A percentile compares a stretch with the other conserved stretches of the same genome.
Evolutionary conservation across 2,113 vertebrate species (phyloP).

Genomic region (Laterallus jamaicensis): DNA sequence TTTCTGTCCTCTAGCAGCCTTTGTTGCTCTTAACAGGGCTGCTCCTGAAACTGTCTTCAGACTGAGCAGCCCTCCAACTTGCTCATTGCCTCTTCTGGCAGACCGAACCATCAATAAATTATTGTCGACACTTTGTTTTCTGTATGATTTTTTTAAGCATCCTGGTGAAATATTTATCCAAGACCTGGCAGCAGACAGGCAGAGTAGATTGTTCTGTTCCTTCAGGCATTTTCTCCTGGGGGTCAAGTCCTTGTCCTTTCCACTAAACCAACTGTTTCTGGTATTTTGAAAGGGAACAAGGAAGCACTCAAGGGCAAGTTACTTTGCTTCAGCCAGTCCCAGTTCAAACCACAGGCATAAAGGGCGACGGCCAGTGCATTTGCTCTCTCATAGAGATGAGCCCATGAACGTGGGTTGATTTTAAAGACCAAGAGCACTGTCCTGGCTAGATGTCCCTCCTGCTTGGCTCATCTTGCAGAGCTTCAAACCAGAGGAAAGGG

Average conservation of each 20-base stretch:
- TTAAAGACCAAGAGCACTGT: background rate
- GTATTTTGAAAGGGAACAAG: background rate
- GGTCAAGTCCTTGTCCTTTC: constrained; percentile 15
- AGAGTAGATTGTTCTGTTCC: background rate
- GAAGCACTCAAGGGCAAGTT: background rate
- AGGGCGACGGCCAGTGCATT: background rate
- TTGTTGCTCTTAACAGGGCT: background rate
- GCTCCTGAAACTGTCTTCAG: background rate
- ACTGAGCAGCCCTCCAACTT: background rate
- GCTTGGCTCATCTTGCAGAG: background rate
- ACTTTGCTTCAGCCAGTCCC: background rate
- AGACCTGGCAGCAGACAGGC: background rate
- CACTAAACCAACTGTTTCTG: background rate
- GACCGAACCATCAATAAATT: constrained; percentile 41
- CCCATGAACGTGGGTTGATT: background rate
- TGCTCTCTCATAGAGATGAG: background rate
- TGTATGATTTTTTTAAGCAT: background rate
- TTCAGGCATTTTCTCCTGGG: background rate
- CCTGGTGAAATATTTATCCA: constrained; percentile 55
- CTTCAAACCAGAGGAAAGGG: background rate
- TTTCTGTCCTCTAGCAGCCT: background rate
- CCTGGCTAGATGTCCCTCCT: background rate
- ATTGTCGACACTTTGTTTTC: constrained; percentile 18
- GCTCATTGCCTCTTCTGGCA: background rate
- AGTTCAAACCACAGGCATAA: background rate